A percentile compares a stretch with the other conserved stretches of the same genome.
Evolutionary conservation across 1,140 invertebrate genomes (phyloP).

Genomic region (Drosophila nebulosa): DNA sequence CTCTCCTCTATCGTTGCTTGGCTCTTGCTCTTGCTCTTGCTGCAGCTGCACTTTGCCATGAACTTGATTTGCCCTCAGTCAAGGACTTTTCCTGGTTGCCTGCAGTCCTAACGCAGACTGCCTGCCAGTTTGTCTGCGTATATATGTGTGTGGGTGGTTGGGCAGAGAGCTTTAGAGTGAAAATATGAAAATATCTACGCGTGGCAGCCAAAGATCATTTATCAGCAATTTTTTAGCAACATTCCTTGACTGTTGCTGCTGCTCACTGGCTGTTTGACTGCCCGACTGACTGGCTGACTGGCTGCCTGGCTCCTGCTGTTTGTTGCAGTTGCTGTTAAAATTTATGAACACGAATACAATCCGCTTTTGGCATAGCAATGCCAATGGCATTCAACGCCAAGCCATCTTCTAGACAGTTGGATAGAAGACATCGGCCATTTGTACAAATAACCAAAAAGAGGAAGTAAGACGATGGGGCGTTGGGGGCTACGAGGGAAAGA

Average conservation of each 20-base stretch:
- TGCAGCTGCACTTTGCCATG: constrained; percentile 45
- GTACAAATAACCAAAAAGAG: constrained; percentile 73
- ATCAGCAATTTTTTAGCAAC: constrained; percentile 71
- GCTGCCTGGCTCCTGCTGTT: background rate
- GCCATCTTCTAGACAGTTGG: background rate
- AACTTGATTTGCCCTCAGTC: constrained; percentile 80
- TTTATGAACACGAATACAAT: constrained; percentile 70
- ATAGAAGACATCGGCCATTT: constrained; percentile 60
- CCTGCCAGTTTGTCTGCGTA: background rate
- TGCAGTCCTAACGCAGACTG: constrained; percentile 4
- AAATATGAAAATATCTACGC: constrained; percentile 76
- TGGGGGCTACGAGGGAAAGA: constrained; percentile 45
- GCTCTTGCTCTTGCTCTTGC: background rate
- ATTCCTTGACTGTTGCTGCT: constrained; percentile 46
- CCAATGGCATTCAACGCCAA: constrained; percentile 25
- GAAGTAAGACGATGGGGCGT: background rate
- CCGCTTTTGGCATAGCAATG: constrained; percentile 52
- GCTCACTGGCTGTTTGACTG: constrained; percentile 19
- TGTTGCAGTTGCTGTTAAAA: constrained; percentile 38
- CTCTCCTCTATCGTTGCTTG: background rate
- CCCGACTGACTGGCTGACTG: background rate
- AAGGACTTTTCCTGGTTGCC: constrained; percentile 62
- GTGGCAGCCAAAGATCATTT: constrained; percentile 68
- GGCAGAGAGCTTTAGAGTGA: constrained; percentile 48
- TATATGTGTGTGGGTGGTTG: background rate